Percentiles rank a stretch among this genome's conserved stretches.
These are phyloP conservation scores for Caenorhabditis zanzibari DNA, from an alignment of 2,888 invertebrate species.

Conservation along the genomic window DNA sequence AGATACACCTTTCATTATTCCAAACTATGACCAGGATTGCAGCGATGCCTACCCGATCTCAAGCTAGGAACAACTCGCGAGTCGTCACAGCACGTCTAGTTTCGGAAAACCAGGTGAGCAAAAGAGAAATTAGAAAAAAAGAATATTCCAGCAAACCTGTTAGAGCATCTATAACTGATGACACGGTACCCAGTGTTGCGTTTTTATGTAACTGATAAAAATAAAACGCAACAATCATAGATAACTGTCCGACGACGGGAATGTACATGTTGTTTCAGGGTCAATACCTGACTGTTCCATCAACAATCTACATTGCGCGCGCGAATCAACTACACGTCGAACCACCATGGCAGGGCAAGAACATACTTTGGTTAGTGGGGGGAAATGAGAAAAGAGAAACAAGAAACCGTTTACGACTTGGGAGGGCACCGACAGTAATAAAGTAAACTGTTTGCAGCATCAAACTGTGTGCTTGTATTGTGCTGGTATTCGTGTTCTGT, in stretches of 20 bases:
- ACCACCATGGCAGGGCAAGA: slow-evolving; percentile 38
- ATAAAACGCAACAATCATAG: slow-evolving; percentile 38
- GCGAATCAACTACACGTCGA: slow-evolving; percentile 37
- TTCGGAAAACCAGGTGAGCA: slow-evolving; percentile 44
- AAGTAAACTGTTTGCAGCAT: slow-evolving; percentile 49
- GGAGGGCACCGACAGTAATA: not conserved
- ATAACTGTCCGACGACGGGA: slow-evolving; percentile 51
- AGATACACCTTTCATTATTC: not conserved
- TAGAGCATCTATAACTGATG: slow-evolving; percentile 13
- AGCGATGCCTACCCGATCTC: slow-evolving; percentile 34
- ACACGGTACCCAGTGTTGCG: slow-evolving; percentile 1
- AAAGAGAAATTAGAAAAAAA: slow-evolving; percentile 5
- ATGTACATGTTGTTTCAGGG: slow-evolving; percentile 65
- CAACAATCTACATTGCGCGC: slow-evolving; percentile 45
- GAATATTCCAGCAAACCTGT: slow-evolving; percentile 13
- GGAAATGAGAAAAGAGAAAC: too few species aligned
- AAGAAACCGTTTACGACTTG: too few species aligned
- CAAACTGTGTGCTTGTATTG: slow-evolving; percentile 46
- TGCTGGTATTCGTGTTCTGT: slow-evolving; percentile 49
- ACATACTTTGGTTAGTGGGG: slow-evolving; percentile 38
- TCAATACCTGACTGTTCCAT: slow-evolving; percentile 66
- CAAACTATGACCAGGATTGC: slow-evolving; percentile 47
- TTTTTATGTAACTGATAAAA: slow-evolving; percentile 47
- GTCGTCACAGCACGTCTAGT: slow-evolving; percentile 27
- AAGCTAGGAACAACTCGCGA: slow-evolving; percentile 18